Base-by-base conservation (phyloP, 2,888 invertebrate species). In the Belgica antarctica region DNA sequence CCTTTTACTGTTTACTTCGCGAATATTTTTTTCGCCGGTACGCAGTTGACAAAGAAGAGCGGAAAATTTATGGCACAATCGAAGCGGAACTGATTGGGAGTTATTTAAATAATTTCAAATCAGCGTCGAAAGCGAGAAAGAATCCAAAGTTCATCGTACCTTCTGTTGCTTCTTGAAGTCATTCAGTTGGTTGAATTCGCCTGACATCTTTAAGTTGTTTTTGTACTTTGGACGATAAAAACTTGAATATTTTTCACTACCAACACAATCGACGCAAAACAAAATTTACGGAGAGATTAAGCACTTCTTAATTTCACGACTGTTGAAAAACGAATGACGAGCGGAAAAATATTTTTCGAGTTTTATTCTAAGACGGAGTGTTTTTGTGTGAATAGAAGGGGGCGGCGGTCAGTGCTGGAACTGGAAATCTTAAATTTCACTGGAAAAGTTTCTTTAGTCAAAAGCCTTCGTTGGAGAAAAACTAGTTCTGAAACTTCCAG, bases 91-190 rank as follows among this genome's bases (percentile, higher is more conserved):
- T 7, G 34, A n/a, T 41, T 41, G 10, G 41, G 2, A 5, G 41
- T 12, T n/a, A 41, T 41, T 41, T 41, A 41, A 41, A 52, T 52
- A 41, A 41, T 12, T 12, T 7, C 41, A 41, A 41, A 41, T 41
- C 12, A 7, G 3, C 12, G 41, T 10, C 3, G 41, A 41, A 3
- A 22, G 12, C 52, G n/a, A 4, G 4, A 4, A 41, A 41, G 36
- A 22, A 36, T 22, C 34, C 41, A 63, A 63, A 63, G 63, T 63
- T 63, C 63, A 63, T 19, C 63, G 63, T 36, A 63, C 63, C 63
- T 63, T 63, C 7, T 36, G 41, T 17, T 19, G 24, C 22, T 63
- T 63, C 19, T 63, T 63, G 12, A 15, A 63, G 34, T 63, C 63
- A 31, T 34, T 63, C 1, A 63, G 63, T 41, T 63, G 63, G 41